These are phyloP conservation scores for Macropus fuliginosus DNA, from an alignment of 2,797 vertebrate genomes.

Conservation along the genomic window DNA sequence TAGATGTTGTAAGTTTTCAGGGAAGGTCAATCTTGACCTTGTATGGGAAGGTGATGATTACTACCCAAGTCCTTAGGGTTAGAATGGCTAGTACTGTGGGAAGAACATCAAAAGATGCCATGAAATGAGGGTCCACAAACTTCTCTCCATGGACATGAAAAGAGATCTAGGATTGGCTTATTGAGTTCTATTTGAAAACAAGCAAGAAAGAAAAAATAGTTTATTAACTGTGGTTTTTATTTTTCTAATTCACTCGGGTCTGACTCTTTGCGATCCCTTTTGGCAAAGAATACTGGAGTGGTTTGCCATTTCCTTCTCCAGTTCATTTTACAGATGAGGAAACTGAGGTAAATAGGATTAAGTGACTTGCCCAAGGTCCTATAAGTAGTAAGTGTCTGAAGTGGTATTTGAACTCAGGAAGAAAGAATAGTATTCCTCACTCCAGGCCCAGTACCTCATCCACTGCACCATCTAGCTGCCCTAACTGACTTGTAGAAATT, in stretches of 20 bases:
- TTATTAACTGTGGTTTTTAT: not conserved
- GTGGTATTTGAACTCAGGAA: not conserved
- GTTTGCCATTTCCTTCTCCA: not conserved
- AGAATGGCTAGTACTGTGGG: not conserved
- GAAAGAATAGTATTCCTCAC: not conserved
- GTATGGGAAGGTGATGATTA: not conserved
- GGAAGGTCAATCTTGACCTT: not conserved
- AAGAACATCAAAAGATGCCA: not conserved
- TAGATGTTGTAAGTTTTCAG: conserved; percentile 4
- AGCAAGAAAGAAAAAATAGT: not conserved
- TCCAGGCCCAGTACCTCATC: not conserved
- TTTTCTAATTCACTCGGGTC: not conserved
- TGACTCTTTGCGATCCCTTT: not conserved
- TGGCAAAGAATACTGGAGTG: not conserved
- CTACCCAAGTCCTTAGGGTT: not conserved
- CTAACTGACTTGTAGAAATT: not conserved
- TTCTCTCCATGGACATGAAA: not conserved
- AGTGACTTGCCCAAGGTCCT: not conserved
- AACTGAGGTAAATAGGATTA: not conserved
- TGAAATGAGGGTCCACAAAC: not conserved
- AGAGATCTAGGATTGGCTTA: not conserved
- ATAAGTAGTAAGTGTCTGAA: not conserved
- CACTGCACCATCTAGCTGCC: not conserved
- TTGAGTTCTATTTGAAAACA: not conserved
- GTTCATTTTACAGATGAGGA: not conserved